Base-by-base conservation (phyloP, 1,140 invertebrate genomes). In the Bilobella aurantiaca region DNA sequence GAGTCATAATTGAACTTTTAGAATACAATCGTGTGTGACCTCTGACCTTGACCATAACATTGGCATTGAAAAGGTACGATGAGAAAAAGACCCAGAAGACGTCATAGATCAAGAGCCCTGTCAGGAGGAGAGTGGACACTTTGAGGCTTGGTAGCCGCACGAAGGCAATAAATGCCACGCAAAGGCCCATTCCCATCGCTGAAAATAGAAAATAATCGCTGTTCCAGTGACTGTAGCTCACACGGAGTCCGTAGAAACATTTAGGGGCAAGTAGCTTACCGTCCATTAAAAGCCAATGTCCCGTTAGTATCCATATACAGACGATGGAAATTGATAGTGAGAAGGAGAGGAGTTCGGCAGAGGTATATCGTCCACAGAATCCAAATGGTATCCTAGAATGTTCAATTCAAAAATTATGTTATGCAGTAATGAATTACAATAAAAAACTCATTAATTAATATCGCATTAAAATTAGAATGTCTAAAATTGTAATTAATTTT, bases 21-120 rank as follows among this genome's bases (percentile, higher is more conserved):
- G n/a, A n/a, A n/a, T n/a, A n/a, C n/a, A n/a, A n/a, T n/a, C n/a
- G n/a, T n/a, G n/a, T n/a, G n/a, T 64, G 28, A 60, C 49, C 31
- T 29, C 28, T 8, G 71, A 91, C 90, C 81, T 96, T 96, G 63
- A 98, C 93, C 95, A 98, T 98, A 62, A 98, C 93, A 76, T 98
- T 98, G 74, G 94, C 92, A 80, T 91, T 97, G 81, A 97, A 98
- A 75, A 98, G 94, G 76, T 96, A 97, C 0, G 93, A 95, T 3
- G 93, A 96, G 81, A 97, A 97, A 79, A 98, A 97, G 27, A 97
- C 94, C 94, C 94, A 97, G 80, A 98, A 96, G 31, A 97, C 93
- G 79, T 98, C 94, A 77, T 98, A 98, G 56, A 98, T 88, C 49
- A 97, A 85, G 71, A 97, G 82, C 31, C 93, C 94, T 53, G 93